Evolutionary conservation across 2,113 vertebrate genomes (phyloP).

Genomic region (Corythornis madagascariensis): DNA sequence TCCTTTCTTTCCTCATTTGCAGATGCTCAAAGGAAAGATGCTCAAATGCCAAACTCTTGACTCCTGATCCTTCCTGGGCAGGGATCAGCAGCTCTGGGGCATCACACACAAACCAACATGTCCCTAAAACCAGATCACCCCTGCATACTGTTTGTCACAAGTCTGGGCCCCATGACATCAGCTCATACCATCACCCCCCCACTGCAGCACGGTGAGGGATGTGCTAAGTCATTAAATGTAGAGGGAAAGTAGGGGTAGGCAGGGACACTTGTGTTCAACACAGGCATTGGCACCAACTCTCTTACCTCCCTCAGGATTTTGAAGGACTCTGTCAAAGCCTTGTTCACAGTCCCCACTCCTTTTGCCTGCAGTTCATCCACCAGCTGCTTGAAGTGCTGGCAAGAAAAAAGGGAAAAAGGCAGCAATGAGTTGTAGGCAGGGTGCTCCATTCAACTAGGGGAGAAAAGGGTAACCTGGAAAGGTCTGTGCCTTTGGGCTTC

Average conservation of each 20-base stretch:
- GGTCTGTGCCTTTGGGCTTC: not conserved
- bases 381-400: conserved; percentile 93
- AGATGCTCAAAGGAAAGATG: not conserved
- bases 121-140: not conserved
- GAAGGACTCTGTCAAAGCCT: conserved; percentile 92
- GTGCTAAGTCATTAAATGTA: not conserved
- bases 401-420: not conserved
- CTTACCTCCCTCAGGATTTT: conserved; percentile 89
- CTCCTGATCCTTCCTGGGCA: not conserved
- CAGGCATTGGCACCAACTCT: not conserved
- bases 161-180: rapidly evolving
- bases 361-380: conserved; percentile 89
- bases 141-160: not conserved
- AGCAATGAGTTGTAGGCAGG: not conserved
- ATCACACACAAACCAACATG: rapidly evolving
- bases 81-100: not conserved
- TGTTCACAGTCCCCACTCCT: conserved; percentile 89
- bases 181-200: not conserved
- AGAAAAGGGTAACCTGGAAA: not conserved
- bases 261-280: rapidly evolving
- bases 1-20: not conserved
- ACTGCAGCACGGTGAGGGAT: not conserved
- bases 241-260: not conserved
- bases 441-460: rapidly evolving
- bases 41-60: not conserved